A percentile compares a stretch with the other conserved stretches of the same genome.
Evolutionary conservation across 2,113 vertebrate genomes (phyloP).

Genomic region (Pseudorectes ferrugineus): DNA sequence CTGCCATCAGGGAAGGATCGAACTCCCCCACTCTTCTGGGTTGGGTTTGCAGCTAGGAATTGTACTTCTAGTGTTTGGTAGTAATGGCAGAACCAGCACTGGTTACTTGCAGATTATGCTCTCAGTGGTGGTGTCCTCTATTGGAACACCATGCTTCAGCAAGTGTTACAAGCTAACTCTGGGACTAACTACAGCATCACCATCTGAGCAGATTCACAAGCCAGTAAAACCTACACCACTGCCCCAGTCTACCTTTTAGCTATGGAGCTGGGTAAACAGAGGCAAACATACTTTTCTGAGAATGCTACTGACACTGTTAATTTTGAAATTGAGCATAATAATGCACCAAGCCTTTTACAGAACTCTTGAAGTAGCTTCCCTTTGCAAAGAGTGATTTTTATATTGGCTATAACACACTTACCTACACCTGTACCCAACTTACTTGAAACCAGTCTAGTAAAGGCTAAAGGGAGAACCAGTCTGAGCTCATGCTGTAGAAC

Average conservation of each 20-base stretch:
- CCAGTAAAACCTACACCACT: not conserved
- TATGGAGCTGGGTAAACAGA: not conserved
- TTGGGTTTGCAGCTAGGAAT: not conserved
- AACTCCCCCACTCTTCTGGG: not conserved
- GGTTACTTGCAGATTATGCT: not conserved
- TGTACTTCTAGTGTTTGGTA: not conserved
- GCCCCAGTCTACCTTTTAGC: not conserved
- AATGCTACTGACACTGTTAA: not conserved
- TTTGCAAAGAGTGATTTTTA: not conserved
- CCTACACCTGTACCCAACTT: not conserved
- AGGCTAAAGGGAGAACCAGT: not conserved
- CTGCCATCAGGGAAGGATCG: not conserved
- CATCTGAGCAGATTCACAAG: not conserved
- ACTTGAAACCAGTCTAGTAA: not conserved
- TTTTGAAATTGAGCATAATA: not conserved
- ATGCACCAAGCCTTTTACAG: not conserved
- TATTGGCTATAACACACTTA: not conserved
- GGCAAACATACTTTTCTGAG: not conserved
- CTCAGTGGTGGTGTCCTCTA: not conserved
- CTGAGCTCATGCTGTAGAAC: not conserved
- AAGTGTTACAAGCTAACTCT: not conserved
- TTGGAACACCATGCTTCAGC: fast-evolving
- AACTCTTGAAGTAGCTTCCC: not conserved
- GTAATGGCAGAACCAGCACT: not conserved
- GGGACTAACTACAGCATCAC: not conserved